Conservation (phyloP, 2,113 vertebrate species). For the Halcyon malimbica region DNA sequence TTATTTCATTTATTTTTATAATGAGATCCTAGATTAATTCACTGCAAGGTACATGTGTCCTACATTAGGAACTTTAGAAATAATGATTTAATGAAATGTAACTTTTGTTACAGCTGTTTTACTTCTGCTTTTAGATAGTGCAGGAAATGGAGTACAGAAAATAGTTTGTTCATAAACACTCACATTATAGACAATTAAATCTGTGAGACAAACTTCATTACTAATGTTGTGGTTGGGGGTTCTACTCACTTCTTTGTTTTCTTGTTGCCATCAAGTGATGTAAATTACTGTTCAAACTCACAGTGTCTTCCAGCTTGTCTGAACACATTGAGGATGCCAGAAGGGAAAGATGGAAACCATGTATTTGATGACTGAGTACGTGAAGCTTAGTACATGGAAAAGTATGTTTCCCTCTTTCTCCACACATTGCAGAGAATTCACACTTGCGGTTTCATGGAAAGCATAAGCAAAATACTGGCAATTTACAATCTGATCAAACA, state of each 20-base stretch:
- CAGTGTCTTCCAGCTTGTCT: not conserved
- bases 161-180: not conserved
- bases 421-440: rapidly evolving
- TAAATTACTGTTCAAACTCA: not conserved
- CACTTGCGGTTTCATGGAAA: rapidly evolving
- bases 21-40: not conserved
- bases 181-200: not conserved
- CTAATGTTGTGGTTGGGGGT: not conserved
- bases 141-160: not conserved
- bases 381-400: not conserved
- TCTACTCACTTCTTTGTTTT: not conserved
- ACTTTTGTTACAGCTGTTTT: not conserved
- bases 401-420: not conserved
- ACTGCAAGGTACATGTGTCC: not conserved
- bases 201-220: not conserved
- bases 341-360: not conserved
- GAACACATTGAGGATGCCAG: not conserved
- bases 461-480: not conserved
- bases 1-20: not conserved
- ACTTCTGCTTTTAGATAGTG: not conserved
- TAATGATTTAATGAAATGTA: not conserved
- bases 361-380: not conserved
- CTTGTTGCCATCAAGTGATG: not conserved
- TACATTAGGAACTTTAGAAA: not conserved
- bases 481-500: not conserved